Evolutionary conservation across 2,797 vertebrate species (phyloP).

Genomic region (Okamejei kenojei): DNA sequence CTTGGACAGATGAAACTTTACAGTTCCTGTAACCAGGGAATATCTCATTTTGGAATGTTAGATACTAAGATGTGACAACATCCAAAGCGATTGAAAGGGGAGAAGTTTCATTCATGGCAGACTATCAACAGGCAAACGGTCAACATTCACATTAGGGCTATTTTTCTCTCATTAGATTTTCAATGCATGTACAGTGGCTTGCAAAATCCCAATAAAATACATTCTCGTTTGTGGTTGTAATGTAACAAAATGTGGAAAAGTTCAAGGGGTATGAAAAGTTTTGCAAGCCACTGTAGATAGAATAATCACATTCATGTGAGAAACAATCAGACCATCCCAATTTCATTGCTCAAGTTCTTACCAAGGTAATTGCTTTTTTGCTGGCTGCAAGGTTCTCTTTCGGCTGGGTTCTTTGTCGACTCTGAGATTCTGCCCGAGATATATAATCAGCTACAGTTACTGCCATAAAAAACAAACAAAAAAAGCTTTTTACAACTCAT

Average conservation of each 20-base stretch:
- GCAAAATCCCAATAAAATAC: too few species aligned
- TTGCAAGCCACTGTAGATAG: too few species aligned
- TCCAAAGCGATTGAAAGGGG: neutral
- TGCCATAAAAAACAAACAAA: constrained; percentile 63
- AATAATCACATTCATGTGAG: neutral
- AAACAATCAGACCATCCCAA: neutral
- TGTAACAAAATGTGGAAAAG: too few species aligned
- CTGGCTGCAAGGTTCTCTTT: constrained; percentile 79
- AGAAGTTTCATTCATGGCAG: neutral
- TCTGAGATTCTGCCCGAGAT: constrained; percentile 95
- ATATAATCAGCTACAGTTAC: constrained; percentile 99
- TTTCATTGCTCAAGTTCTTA: constrained; percentile 53
- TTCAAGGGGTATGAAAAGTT: too few species aligned
- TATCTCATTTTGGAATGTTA: neutral
- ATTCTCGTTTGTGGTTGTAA: too few species aligned
- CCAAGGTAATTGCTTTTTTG: constrained; percentile 75
- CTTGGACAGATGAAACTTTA: neutral
- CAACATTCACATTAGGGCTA: neutral
- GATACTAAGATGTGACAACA: neutral
- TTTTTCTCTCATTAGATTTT: neutral
- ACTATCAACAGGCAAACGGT: neutral
- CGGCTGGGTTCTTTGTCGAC: constrained; percentile 78
- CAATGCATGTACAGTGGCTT: too few species aligned
- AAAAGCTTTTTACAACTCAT: constrained; percentile 19
- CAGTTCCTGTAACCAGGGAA: neutral